Evolutionary conservation across 2,888 invertebrate species (phyloP), one percentile per base, ranked within the genome.

Genomic region (Ophion ventricosus): DNA sequence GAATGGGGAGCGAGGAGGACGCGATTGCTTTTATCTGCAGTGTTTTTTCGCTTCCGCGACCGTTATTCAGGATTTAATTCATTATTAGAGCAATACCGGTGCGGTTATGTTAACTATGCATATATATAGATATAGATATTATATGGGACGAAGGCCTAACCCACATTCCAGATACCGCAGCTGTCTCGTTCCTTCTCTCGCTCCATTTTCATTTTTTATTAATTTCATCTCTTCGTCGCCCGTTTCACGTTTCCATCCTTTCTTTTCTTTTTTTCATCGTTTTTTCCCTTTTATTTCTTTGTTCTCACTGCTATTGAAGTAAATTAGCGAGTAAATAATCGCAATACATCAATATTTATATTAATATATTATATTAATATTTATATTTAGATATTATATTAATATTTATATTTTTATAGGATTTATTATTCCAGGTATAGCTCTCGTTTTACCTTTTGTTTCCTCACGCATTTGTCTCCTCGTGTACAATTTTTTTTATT

Each of bases 51-150:
- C 76, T 82, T 84, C 79, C 82, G 84, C 90, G 90, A 92, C 92
- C 91, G 92, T 92, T 93, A 93, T 92, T 91, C 90, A 88, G 88
- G 90, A 91, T 93, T 92, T 92, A 92, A 92, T 92, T 92, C 91
- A 92, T 93, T 92, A 93, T 93, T 93, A 92, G 91, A 92, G 90
- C 91, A 81, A 67, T 54, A 57, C 54, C 17, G 25, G 64, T 66
- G 73, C 59, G 73, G 82, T 59, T 73, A 77, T 54, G 75, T 66
- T 87, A 35, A 35, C 35, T 7, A 35, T 35, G 35, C 5, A 7
- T 8, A 35, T 35, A 35, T 35, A 35, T 35, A 35, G 29, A 29
- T 29, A 29, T 29, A 29, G 29, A 29, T 88, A 88, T 89, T 89
- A 88, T 87, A 86, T 87, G 82, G 89, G 86, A 87, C 67, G 77